Percentiles rank a stretch among this genome's conserved stretches.
Evolutionary conservation across 2,797 vertebrate species (phyloP).

Genomic region (Cichlasoma orientale): DNA sequence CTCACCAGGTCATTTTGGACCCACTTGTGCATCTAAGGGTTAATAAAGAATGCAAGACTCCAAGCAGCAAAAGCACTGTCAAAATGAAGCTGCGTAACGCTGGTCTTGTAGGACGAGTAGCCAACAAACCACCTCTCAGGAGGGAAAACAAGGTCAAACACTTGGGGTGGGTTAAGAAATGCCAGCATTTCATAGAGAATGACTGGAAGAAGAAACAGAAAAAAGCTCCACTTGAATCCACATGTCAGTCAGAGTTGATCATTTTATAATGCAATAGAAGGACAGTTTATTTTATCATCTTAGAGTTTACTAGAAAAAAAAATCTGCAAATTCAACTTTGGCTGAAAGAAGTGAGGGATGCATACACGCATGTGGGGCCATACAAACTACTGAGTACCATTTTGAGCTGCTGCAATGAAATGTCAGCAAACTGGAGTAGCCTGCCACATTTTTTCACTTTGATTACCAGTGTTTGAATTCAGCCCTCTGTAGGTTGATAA

Average conservation of each 20-base stretch:
- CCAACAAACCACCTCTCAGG: not conserved
- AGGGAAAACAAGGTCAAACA: not conserved
- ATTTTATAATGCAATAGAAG: not conserved
- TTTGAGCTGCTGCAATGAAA: no score
- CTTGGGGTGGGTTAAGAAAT: not conserved
- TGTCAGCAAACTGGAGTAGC: no score
- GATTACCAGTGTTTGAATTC: no score
- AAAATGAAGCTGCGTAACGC: not conserved
- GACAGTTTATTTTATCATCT: not conserved
- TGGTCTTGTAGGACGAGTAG: accelerated
- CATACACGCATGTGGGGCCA: no score
- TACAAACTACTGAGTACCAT: no score
- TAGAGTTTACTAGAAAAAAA: not conserved
- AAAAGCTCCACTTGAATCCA: no score
- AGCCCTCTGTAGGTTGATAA: no score
- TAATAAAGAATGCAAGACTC: not conserved
- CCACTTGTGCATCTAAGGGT: no score
- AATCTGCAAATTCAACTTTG: not conserved
- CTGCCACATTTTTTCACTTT: no score
- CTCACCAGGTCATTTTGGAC: no score
- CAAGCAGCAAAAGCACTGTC: not conserved
- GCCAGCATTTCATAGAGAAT: no score
- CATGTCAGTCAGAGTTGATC: not conserved
- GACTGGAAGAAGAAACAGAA: no score
- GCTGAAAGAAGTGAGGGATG: not conserved